phyloP scores from a whole-genome alignment of 2,888 invertebrate genomes.

The Ctena decussata region DNA sequence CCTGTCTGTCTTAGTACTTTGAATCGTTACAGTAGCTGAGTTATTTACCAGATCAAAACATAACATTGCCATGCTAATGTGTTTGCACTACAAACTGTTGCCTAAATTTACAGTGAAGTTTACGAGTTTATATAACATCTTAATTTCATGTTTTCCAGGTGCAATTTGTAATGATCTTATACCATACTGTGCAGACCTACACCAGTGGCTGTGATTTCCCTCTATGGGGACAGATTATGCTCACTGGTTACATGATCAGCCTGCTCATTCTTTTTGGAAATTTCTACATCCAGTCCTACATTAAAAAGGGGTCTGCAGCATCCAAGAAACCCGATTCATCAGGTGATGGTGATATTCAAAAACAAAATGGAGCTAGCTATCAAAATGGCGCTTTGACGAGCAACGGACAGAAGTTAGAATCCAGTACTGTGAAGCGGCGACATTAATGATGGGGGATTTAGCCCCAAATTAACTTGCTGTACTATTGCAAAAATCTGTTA shows the following conservation, averaged over 20 bases:
- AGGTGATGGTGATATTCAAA: background rate
- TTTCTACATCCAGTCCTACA: conserved; percentile 90
- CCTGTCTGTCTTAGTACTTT: too few relatives aligned
- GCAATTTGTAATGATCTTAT: conserved; percentile 94
- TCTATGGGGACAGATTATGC: conserved; percentile 88
- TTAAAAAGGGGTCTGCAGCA: conserved; percentile 51
- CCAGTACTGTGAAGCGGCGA: background rate
- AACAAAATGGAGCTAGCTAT: background rate
- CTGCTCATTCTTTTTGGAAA: conserved; percentile 98
- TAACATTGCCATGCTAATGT: too few relatives aligned
- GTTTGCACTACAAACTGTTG: too few relatives aligned
- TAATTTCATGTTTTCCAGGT: too few relatives aligned
- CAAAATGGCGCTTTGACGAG: background rate
- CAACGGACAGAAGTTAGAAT: background rate
- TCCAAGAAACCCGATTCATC: conserved; percentile 52
- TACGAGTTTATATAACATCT: too few relatives aligned
- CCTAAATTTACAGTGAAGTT: too few relatives aligned
- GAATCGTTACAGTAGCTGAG: too few relatives aligned
- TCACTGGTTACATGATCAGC: conserved; percentile 93
- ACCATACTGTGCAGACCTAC: conserved; percentile 93
- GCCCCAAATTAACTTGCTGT: too few relatives aligned
- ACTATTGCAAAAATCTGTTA: too few relatives aligned
- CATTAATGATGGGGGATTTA: background rate
- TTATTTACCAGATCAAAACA: too few relatives aligned
- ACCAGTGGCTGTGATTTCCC: conserved; percentile 95